Conservation (phyloP, 2,888 invertebrate genomes). For the Tortricodes alternella region DNA sequence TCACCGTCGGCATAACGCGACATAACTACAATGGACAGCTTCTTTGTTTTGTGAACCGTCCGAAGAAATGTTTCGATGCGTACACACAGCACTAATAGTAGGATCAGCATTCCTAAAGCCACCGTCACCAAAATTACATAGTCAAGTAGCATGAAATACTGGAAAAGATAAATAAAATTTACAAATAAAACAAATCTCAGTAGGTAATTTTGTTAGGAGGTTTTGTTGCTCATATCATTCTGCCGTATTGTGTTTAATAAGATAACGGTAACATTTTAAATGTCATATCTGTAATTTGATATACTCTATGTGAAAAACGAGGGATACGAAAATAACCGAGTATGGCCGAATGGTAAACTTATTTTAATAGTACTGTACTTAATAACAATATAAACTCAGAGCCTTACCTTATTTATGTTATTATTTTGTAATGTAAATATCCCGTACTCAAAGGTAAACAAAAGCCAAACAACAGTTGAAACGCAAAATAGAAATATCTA, state of each 20-base stretch:
- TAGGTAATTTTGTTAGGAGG: no score
- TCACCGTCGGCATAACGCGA: constrained; percentile 11
- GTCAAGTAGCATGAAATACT: constrained; percentile 1
- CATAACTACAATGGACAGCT: constrained; percentile 6
- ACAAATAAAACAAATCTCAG: no score
- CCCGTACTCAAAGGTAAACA: neutral
- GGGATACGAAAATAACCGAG: no score
- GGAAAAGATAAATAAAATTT: neutral
- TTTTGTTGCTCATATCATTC: no score
- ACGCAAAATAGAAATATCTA: constrained; percentile 15
- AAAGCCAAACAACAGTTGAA: neutral
- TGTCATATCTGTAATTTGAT: no score
- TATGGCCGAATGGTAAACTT: no score
- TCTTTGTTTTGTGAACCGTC: constrained; percentile 5
- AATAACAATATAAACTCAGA: neutral
- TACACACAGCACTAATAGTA: neutral
- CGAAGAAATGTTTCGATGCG: constrained; percentile 6
- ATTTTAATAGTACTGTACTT: neutral
- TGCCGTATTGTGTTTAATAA: no score
- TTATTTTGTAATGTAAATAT: neutral
- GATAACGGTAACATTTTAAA: no score
- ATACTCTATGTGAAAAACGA: no score
- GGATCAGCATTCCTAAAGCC: neutral
- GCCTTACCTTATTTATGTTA: neutral
- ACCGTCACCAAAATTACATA: neutral